Conservation (phyloP, 2,888 invertebrate genomes). For the Dyspetes luteomarginatus region DNA sequence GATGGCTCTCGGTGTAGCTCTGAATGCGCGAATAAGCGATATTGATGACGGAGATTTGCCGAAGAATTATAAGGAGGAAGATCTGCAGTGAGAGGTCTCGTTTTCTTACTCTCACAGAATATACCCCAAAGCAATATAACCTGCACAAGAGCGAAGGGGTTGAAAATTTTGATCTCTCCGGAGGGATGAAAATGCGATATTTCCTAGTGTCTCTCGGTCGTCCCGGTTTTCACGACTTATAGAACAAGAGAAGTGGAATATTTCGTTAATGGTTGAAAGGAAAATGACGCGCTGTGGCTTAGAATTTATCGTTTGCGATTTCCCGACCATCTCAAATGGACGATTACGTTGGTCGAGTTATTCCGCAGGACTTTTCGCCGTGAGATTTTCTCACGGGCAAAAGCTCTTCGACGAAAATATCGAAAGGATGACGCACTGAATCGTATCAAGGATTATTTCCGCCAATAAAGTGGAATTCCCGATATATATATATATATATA, state of each 20-base stretch:
- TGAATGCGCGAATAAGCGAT: slow-evolving; percentile 74
- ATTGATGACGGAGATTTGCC: slow-evolving; percentile 81
- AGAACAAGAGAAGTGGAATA: slow-evolving; percentile 36
- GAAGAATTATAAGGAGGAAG: slow-evolving; percentile 75
- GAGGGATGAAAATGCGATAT: slow-evolving; percentile 72
- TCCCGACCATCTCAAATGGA: not conserved
- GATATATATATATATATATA: not conserved
- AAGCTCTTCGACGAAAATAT: slow-evolving; percentile 56
- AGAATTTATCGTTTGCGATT: slow-evolving; percentile 36
- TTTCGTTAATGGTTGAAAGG: slow-evolving; percentile 6
- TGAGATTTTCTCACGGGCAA: not conserved
- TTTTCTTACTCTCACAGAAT: slow-evolving; percentile 25
- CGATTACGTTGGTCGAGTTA: not conserved
- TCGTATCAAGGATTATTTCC: slow-evolving; percentile 82
- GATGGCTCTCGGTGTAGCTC: slow-evolving; percentile 26
- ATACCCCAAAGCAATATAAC: slow-evolving; percentile 43
- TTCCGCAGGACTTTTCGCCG: not conserved
- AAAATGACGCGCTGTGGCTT: not conserved
- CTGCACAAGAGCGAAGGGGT: slow-evolving; percentile 64
- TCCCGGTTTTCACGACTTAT: slow-evolving; percentile 50
- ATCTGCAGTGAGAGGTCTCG: slow-evolving; percentile 32
- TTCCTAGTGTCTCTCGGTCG: slow-evolving; percentile 64
- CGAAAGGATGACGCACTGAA: slow-evolving; percentile 73
- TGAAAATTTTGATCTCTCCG: slow-evolving; percentile 46
- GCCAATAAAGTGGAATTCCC: slow-evolving; percentile 80